A percentile compares a stretch with the other conserved stretches of the same genome.
Conservation (phyloP, 2,797 vertebrate genomes). For the Australoheros facetus region DNA sequence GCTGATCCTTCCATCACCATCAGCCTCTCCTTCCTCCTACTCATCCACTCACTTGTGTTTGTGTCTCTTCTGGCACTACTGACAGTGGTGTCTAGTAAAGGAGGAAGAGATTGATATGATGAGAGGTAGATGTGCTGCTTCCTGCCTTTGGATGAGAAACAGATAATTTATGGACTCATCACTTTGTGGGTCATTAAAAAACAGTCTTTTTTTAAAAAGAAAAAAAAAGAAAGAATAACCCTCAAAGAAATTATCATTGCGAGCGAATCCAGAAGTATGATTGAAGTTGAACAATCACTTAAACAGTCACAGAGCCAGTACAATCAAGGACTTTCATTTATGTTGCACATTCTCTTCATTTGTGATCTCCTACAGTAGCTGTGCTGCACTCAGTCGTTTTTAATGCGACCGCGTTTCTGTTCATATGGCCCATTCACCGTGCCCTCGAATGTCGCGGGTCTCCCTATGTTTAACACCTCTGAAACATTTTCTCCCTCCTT, state of each 20-base stretch:
- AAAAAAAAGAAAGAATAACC: slow-evolving; percentile 47
- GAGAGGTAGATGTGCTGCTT: slow-evolving; percentile 70
- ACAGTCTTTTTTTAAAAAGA: slow-evolving; percentile 22
- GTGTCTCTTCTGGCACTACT: slow-evolving; percentile 69
- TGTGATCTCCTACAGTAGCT: slow-evolving; percentile 42
- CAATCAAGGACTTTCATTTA: slow-evolving; percentile 71
- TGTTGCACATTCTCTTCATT: slow-evolving; percentile 56
- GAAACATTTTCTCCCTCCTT: slow-evolving; percentile 58
- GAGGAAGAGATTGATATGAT: slow-evolving; percentile 74
- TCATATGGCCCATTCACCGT: slow-evolving; percentile 37
- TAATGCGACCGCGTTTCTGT: slow-evolving; percentile 19
- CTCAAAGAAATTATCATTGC: slow-evolving; percentile 66
- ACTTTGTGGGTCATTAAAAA: slow-evolving; percentile 49
- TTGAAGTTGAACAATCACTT: slow-evolving; percentile 74
- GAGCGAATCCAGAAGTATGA: slow-evolving; percentile 61
- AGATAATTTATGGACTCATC: slow-evolving; percentile 70
- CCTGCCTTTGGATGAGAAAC: slow-evolving; percentile 60
- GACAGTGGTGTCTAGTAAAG: slow-evolving; percentile 69
- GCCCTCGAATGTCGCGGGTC: slow-evolving; percentile 46
- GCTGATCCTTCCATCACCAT: slow-evolving; percentile 69
- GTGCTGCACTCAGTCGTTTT: slow-evolving; percentile 24
- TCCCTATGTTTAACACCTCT: slow-evolving; percentile 54
- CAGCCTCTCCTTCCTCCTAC: slow-evolving; percentile 73
- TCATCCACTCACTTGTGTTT: slow-evolving; percentile 69
- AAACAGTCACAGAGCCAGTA: slow-evolving; percentile 50